Evolutionary conservation across 2,797 vertebrate genomes (phyloP).

Genomic region (Chelmon rostratus): DNA sequence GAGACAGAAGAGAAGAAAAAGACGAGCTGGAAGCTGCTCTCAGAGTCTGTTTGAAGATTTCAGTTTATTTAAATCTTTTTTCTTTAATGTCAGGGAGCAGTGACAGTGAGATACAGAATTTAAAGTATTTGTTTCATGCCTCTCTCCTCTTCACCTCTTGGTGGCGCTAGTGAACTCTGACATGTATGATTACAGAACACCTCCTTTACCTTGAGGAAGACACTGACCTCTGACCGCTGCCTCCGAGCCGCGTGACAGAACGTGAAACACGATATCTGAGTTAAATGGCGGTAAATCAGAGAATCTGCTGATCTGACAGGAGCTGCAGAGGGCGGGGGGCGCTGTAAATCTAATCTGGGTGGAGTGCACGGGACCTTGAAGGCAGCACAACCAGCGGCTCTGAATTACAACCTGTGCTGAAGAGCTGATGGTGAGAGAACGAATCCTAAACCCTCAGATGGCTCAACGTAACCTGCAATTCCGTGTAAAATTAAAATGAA

Average conservation of each 20-base stretch:
- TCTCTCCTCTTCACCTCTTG: background rate
- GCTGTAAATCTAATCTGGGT: constrained; percentile 52
- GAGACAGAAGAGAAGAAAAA: background rate
- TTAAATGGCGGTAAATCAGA: background rate
- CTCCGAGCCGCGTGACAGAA: background rate
- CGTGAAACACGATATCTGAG: too few species aligned
- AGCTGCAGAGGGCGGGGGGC: background rate
- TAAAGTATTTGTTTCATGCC: background rate
- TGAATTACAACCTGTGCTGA: background rate
- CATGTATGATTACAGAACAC: background rate
- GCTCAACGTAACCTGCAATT: background rate
- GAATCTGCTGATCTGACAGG: background rate
- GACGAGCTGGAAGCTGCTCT: too few species aligned
- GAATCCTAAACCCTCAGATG: background rate
- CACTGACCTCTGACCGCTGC: background rate
- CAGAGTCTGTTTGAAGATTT: background rate
- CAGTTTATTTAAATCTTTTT: background rate
- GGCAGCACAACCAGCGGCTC: constrained; percentile 4
- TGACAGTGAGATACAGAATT: background rate
- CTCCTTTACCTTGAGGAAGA: background rate
- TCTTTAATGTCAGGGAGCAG: background rate
- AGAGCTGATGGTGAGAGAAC: background rate
- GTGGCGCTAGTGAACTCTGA: background rate
- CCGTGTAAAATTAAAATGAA: too few species aligned
- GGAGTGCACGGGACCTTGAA: constrained; percentile 36